Percentiles rank a stretch among this genome's conserved stretches.
Conservation (phyloP, 2,888 invertebrate genomes). For the Thymelicus acteon region DNA sequence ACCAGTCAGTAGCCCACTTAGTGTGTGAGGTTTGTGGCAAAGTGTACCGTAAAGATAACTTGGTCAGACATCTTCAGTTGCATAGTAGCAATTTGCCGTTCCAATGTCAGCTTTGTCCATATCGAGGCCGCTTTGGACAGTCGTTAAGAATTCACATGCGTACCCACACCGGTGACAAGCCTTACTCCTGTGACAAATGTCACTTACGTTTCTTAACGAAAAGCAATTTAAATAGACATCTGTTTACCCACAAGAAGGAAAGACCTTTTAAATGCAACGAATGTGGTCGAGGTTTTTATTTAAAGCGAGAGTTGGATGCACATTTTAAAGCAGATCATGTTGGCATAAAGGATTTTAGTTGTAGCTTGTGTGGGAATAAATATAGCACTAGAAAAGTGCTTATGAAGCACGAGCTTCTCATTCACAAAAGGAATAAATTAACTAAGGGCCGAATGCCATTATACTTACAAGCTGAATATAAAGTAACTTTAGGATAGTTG, state of each 20-base stretch:
- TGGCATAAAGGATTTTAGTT: conserved; percentile 62
- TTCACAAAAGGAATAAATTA: conserved; percentile 69
- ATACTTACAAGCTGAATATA: conserved; percentile 60
- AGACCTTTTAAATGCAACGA: conserved; percentile 61
- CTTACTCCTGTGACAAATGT: conserved; percentile 65
- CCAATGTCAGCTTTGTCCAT: conserved; percentile 63
- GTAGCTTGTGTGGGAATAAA: conserved; percentile 62
- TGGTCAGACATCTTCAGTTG: conserved; percentile 58
- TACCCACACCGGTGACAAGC: conserved; percentile 64
- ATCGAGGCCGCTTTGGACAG: conserved; percentile 61
- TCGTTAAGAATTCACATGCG: conserved; percentile 64
- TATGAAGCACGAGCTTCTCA: conserved; percentile 66
- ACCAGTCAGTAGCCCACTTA: conserved; percentile 55
- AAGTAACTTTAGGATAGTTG: neutral
- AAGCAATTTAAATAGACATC: conserved; percentile 67
- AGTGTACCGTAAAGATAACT: conserved; percentile 63
- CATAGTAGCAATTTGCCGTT: conserved; percentile 62
- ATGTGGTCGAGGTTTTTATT: conserved; percentile 62
- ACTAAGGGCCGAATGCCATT: conserved; percentile 65
- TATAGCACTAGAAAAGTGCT: conserved; percentile 64
- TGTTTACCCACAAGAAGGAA: conserved; percentile 62
- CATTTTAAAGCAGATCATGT: conserved; percentile 65
- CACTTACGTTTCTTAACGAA: conserved; percentile 59
- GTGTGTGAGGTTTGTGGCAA: conserved; percentile 68
- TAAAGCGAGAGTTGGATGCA: conserved; percentile 57